These are phyloP conservation scores for Entomobrya proxima DNA, from an alignment of 2,888 invertebrate species.

Conservation along the genomic window DNA sequence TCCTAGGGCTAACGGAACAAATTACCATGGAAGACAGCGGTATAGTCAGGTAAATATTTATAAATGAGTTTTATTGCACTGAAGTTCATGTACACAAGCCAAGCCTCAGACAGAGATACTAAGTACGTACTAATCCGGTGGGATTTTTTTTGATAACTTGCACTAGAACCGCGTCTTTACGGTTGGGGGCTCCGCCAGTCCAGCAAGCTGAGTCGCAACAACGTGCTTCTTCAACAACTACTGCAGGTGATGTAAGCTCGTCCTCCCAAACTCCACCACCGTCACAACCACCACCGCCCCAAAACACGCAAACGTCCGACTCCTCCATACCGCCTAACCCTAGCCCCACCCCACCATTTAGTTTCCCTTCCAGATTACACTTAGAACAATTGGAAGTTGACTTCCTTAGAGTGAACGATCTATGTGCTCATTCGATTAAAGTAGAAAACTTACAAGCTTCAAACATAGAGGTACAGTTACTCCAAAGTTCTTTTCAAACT, in stretches of 20 bases:
- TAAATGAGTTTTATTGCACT: neutral
- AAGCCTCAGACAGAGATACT: neutral
- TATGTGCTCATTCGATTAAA: slow-evolving; percentile 71
- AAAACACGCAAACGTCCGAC: slow-evolving; percentile 33
- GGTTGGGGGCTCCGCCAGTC: slow-evolving; percentile 66
- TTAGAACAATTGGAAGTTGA: slow-evolving; percentile 75
- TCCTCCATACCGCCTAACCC: slow-evolving; percentile 28
- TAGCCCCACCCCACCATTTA: slow-evolving; percentile 56
- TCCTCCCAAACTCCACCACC: slow-evolving; percentile 59
- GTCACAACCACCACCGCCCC: slow-evolving; percentile 48
- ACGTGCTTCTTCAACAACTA: slow-evolving; percentile 27
- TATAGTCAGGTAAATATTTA: slow-evolving; percentile 57
- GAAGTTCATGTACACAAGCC: neutral
- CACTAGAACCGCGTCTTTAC: slow-evolving; percentile 69
- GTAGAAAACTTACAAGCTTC: slow-evolving; percentile 71
- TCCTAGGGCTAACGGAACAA: slow-evolving; percentile 53
- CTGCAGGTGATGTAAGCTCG: slow-evolving; percentile 67
- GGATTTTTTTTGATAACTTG: neutral
- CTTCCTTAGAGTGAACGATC: slow-evolving; percentile 73
- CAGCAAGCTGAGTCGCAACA: neutral
- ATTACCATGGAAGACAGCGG: slow-evolving; percentile 54
- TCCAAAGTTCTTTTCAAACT: neutral
- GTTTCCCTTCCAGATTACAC: slow-evolving; percentile 73
- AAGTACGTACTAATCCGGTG: neutral
- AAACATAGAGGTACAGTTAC: slow-evolving; percentile 71